Conservation (phyloP, 2,797 vertebrate genomes). For the Poliocrania exsul region DNA sequence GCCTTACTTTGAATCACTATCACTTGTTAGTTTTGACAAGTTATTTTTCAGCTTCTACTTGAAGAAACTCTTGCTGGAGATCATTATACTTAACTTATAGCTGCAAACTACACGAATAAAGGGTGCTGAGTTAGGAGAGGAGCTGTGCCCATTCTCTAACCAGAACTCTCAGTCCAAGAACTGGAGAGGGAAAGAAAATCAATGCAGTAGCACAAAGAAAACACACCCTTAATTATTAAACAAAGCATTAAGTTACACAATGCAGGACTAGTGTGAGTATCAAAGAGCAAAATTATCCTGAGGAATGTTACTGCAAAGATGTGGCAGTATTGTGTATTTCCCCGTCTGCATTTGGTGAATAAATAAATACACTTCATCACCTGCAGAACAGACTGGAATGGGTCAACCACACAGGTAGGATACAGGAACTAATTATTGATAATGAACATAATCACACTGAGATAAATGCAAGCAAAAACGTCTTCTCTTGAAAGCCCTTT, state of each 20-base stretch:
- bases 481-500: neutral
- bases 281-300: neutral
- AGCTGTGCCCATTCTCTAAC: neutral
- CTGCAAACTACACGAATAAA: neutral
- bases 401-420: neutral
- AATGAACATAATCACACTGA: neutral
- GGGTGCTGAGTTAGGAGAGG: neutral
- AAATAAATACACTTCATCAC: neutral
- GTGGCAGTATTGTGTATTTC: neutral
- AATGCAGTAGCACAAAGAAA: neutral
- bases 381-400: neutral
- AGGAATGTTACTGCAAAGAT: neutral
- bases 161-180: neutral
- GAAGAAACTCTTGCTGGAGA: neutral
- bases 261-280: neutral
- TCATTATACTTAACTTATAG: neutral
- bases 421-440: neutral
- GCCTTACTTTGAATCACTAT: neutral
- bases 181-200: neutral
- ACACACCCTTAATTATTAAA: neutral
- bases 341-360: neutral
- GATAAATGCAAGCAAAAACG: neutral
- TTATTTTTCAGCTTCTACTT: neutral
- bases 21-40: neutral
- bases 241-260: neutral